Evolutionary conservation across 2,797 vertebrate genomes (phyloP), one percentile per base, ranked within the genome.

Genomic region (Varecia variegata): DNA sequence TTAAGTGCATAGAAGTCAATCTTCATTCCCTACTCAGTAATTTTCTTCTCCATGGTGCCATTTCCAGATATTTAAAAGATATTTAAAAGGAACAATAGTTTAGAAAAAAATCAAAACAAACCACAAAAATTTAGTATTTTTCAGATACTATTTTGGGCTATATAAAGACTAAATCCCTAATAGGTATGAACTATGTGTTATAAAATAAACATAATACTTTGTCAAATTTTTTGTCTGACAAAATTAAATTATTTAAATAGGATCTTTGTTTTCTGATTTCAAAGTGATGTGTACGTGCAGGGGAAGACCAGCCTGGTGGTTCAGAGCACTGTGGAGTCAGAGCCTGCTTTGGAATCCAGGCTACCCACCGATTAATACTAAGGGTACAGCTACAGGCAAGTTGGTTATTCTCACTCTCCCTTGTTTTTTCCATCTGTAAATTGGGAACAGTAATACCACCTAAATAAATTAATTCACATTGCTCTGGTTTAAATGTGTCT

Each of bases 241-340:
- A 85, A 77, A 88, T 84, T 52, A 85, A 93, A 60, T 56, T 38
- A 50, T 47, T n/a, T 47, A 25, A 91, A 73, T 90, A 23, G 27
- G 17, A 62, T 47, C 11, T 21, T 47, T 47, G 43, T 18, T 2
- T 30, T 12, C 18, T 32, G 50, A 23, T 79, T 94, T 67, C 15
- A 3, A 60, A 50, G 20, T 38, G 90, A 62, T 10, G 2, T 2
- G 4, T 15, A 21, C 3, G 1, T 0, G 5, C 54, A 32, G 13
- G 74, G 17, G 35, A 21, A 27, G 32, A 30, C 21, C 7, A 40
- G 30, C 9, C 9, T 50, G 17, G 54, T 32, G 40, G 30, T 32
- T 47, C 38, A 50, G 21, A 71, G 20, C 20, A 5, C 3, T 5
- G 10, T 38, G 62, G 35, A 13, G 45, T 47, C 54, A 65, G 15